phyloP scores from a whole-genome alignment of 2,888 invertebrate species.

The Scaeva pyrastri region DNA sequence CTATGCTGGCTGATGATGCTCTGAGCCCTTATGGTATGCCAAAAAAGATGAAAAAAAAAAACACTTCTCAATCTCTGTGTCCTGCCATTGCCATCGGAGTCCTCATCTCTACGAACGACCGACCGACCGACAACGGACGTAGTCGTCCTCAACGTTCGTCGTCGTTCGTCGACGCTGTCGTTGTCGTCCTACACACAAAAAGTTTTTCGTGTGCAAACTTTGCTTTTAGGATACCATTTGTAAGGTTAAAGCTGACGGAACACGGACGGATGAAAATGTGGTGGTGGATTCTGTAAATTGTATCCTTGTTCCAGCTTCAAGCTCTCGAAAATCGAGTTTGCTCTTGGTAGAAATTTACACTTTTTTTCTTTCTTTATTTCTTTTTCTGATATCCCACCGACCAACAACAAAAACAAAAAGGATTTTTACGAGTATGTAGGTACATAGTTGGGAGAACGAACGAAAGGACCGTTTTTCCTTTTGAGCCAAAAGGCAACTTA shows the following conservation, averaged over 20 bases:
- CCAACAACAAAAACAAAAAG: slow-evolving; percentile 51
- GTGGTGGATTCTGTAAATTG: slow-evolving; percentile 28
- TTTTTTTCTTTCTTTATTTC: slow-evolving; percentile 30
- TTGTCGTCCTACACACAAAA: slow-evolving; percentile 46
- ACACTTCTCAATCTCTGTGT: slow-evolving; percentile 50
- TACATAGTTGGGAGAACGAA: too few species aligned
- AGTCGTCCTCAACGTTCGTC: slow-evolving; percentile 23
- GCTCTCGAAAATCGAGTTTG: slow-evolving; percentile 72
- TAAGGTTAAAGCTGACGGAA: slow-evolving; percentile 33
- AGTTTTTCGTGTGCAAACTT: slow-evolving; percentile 59
- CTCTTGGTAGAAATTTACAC: slow-evolving; percentile 66
- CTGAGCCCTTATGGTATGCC: not conserved
- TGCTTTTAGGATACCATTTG: slow-evolving; percentile 56
- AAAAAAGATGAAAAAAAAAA: slow-evolving; percentile 15
- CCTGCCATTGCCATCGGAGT: slow-evolving; percentile 54
- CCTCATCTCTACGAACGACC: not conserved
- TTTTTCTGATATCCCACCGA: not conserved
- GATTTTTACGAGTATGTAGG: slow-evolving; percentile 8
- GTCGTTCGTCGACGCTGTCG: slow-evolving; percentile 20
- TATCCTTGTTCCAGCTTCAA: slow-evolving; percentile 70
- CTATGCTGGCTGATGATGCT: slow-evolving; percentile 4
- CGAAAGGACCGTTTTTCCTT: slow-evolving; percentile 9
- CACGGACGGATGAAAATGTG: not conserved
- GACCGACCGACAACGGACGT: too few species aligned
- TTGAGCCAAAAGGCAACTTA: slow-evolving; percentile 44